A percentile compares a stretch with the other conserved stretches of the same genome.
These are phyloP conservation scores for Dicerorhinus sumatrensis DNA, from an alignment of 2,113 vertebrate species.

Conservation along the genomic window DNA sequence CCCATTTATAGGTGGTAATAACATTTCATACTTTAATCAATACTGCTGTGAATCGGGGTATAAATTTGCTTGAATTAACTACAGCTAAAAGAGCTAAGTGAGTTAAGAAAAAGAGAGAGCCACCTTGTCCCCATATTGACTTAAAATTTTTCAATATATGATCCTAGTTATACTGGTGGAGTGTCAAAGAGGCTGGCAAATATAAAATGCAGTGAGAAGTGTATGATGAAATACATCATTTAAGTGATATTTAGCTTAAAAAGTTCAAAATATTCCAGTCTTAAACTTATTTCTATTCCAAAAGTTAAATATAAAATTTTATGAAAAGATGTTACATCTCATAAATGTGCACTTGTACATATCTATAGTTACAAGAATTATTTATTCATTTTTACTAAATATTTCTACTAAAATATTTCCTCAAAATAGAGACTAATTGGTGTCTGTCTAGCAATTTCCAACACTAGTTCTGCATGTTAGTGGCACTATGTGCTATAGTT, in stretches of 20 bases:
- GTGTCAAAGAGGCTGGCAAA: neutral
- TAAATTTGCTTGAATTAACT: neutral
- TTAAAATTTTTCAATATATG: neutral
- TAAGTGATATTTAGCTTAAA: constrained; percentile 30
- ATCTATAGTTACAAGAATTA: constrained; percentile 49
- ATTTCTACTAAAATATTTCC: constrained; percentile 56
- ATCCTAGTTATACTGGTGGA: neutral
- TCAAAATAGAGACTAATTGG: constrained; percentile 57
- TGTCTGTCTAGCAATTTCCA: constrained; percentile 51
- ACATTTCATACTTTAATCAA: neutral
- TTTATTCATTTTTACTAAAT: constrained; percentile 56
- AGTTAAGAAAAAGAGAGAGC: neutral
- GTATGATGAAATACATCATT: neutral
- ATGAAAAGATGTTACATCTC: constrained; percentile 46
- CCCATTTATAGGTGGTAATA: neutral
- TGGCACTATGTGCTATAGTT: neutral
- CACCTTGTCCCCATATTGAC: neutral
- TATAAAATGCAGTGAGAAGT: neutral
- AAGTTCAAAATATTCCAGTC: constrained; percentile 30
- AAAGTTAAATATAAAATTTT: constrained; percentile 61
- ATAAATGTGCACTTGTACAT: constrained; percentile 3
- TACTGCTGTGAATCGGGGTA: neutral
- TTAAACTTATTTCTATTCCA: constrained; percentile 27
- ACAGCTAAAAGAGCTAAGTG: neutral
- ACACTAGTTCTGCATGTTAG: neutral